phyloP scores from a whole-genome alignment of 2,797 vertebrate genomes.

The Cuniculus paca region DNA sequence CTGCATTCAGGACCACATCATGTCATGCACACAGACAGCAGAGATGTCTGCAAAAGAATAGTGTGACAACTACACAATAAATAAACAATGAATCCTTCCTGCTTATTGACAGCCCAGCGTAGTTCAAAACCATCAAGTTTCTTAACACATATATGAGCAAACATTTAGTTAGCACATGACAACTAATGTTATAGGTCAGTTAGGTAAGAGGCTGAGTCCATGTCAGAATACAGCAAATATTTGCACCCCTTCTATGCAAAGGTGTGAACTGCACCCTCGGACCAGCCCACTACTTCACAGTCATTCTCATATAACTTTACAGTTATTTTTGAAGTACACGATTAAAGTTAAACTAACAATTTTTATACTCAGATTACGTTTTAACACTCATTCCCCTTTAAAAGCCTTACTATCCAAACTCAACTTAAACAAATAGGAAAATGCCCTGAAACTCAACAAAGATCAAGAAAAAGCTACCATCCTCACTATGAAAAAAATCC shows the following conservation, averaged over 20 bases:
- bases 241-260: background rate
- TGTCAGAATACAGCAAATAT: background rate
- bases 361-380: conserved; percentile 35
- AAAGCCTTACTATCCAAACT: conserved; percentile 35
- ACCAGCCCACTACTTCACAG: background rate
- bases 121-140: background rate
- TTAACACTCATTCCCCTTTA: conserved; percentile 6
- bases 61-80: conserved; percentile 37
- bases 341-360: conserved; percentile 25
- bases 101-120: background rate
- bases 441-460: conserved; percentile 63
- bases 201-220: background rate
- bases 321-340: background rate
- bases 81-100: background rate
- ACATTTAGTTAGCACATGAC: background rate
- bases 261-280: background rate
- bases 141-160: conserved; percentile 2
- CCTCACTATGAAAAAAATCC: conserved; percentile 74
- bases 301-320: background rate
- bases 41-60: background rate
- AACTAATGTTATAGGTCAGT: background rate
- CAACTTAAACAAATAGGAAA: conserved; percentile 49
- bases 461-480: conserved; percentile 68
- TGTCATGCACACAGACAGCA: conserved; percentile 67
- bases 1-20: background rate